Evolutionary conservation across 2,113 vertebrate species (phyloP).

Genomic region (Setophaga kirtlandii): DNA sequence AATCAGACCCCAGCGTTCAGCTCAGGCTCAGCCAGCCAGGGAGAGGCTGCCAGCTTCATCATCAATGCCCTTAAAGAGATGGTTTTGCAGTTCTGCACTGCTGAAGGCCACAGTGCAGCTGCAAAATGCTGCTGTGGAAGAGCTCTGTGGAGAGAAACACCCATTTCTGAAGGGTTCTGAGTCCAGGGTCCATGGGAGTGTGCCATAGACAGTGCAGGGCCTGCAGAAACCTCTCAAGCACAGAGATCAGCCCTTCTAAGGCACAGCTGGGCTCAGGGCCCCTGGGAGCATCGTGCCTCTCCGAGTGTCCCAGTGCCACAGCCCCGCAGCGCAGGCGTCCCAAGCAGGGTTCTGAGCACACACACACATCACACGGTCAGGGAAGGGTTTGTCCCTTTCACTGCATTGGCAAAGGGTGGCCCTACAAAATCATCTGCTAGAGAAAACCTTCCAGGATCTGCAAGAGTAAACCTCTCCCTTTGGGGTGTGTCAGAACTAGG

Average conservation of each 20-base stretch:
- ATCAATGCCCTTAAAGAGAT: slow-evolving; percentile 19
- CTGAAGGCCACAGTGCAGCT: background rate
- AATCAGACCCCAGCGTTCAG: background rate
- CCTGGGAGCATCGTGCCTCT: background rate
- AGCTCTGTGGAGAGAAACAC: background rate
- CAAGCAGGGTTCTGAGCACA: slow-evolving; percentile 36
- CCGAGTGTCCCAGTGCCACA: background rate
- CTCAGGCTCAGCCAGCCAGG: background rate
- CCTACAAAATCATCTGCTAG: background rate
- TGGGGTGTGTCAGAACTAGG: background rate
- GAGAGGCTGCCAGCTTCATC: background rate
- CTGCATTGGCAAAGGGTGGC: background rate
- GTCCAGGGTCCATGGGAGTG: background rate
- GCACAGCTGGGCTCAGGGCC: background rate
- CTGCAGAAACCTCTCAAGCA: background rate
- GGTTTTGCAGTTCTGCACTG: background rate
- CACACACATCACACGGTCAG: background rate
- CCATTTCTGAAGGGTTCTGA: background rate
- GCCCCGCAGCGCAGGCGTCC: background rate
- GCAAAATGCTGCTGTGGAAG: background rate
- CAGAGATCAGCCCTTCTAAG: slow-evolving; percentile 45
- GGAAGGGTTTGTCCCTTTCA: background rate
- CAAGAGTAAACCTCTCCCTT: background rate
- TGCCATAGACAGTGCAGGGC: background rate
- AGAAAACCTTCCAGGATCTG: background rate